Evolutionary conservation across 1,140 invertebrate species (phyloP), one percentile per base, ranked within the genome.

Genomic region (Tyrophagus putrescentiae): DNA sequence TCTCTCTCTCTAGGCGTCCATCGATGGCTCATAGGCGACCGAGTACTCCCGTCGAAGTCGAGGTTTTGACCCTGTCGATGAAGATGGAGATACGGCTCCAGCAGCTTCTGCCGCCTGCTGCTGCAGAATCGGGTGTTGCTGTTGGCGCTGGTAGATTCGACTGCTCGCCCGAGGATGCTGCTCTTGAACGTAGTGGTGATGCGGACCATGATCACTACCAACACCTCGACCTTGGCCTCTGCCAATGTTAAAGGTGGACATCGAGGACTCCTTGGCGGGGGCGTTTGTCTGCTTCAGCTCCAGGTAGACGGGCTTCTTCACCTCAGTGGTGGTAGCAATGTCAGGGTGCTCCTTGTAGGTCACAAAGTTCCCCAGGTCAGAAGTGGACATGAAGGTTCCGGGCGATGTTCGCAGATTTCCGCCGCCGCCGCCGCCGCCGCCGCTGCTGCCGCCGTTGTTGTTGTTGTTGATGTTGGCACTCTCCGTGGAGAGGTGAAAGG

Each of bases 31-130:
- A 31, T 54, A 54, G 18, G 52, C 11, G n/a, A 54, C 27, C 5
- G 52, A 54, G 28, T 27, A 54, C 25, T 54, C 52, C 9, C 52
- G 52, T n/a, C 52, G 52, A 13, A 54, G 52, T 54, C 39, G 32
- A 9, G 52, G 52, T 25, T 54, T 50, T 16, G 45, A 3, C 36
- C 36, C n/a, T n/a, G n/a, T n/a, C n/a, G n/a, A n/a, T n/a, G n/a
- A n/a, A n/a, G n/a, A n/a, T n/a, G n/a, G n/a, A n/a, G n/a, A n/a
- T n/a, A n/a, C n/a, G n/a, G n/a, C n/a, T n/a, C n/a, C n/a, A n/a
- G n/a, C n/a, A n/a, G n/a, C n/a, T n/a, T n/a, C n/a, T n/a, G 36
- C 36, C 36, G 21, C 36, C 36, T 21, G 36, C 21, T 48, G 45
- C 31, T n/a, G n/a, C n/a, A n/a, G n/a, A n/a, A n/a, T 48, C 21